phyloP scores from a whole-genome alignment of 2,113 vertebrate species.

The Cyanoderma ruficeps region DNA sequence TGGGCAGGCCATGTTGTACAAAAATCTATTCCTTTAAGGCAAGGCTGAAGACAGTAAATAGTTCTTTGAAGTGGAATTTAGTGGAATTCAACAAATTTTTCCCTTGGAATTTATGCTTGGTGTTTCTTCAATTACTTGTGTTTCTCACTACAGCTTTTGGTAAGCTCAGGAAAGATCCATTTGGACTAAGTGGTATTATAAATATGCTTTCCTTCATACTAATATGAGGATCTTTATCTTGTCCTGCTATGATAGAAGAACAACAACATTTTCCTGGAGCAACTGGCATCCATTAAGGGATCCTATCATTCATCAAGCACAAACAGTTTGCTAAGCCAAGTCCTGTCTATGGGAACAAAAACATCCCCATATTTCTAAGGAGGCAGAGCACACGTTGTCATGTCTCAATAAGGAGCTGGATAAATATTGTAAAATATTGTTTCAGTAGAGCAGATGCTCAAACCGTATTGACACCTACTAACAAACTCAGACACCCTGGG shows the following conservation, averaged over 20 bases:
- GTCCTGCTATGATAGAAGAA: neutral
- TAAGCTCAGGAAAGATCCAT: neutral
- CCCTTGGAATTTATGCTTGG: neutral
- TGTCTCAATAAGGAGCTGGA: slow-evolving; percentile 17
- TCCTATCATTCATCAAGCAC: neutral
- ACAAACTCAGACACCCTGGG: neutral
- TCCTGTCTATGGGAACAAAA: neutral
- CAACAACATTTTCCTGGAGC: neutral
- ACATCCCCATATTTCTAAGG: neutral
- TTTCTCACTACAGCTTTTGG: neutral
- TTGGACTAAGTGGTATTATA: neutral
- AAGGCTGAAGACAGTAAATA: neutral
- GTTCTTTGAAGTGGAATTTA: neutral
- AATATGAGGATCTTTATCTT: neutral
- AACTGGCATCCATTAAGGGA: neutral
- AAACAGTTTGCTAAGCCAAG: neutral
- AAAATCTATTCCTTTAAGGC: neutral
- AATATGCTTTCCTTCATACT: neutral
- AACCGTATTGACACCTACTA: slow-evolving; percentile 30
- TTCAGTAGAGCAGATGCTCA: slow-evolving; percentile 47
- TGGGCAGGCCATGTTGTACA: neutral
- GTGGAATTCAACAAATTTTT: neutral
- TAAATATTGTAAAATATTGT: slow-evolving; percentile 58
- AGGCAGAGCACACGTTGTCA: neutral
- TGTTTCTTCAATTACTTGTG: neutral